These are phyloP conservation scores for Stegodyphus dumicola DNA, from an alignment of 1,140 invertebrate species.

Conservation along the genomic window DNA sequence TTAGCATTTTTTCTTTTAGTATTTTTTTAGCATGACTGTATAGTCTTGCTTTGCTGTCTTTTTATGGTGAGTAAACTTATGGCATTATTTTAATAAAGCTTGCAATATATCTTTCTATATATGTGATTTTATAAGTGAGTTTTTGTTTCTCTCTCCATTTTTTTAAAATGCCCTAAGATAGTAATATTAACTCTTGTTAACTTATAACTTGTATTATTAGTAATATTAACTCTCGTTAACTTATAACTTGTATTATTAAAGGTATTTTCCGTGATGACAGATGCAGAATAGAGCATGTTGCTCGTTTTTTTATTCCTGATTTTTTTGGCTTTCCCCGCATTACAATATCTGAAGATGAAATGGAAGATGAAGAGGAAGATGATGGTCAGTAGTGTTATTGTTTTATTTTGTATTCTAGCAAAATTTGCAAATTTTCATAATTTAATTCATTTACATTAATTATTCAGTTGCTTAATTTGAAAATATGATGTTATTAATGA, in stretches of 20 bases:
- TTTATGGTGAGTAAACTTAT: too few species aligned
- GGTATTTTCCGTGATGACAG: constrained; percentile 97
- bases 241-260: constrained; percentile 69
- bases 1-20: too few species aligned
- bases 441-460: too few species aligned
- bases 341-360: constrained; percentile 92
- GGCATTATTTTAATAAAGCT: too few species aligned
- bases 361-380: constrained; percentile 63
- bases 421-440: background rate
- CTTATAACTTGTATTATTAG: background rate
- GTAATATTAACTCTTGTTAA: background rate
- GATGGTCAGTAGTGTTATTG: background rate
- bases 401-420: background rate
- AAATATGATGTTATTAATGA: too few species aligned
- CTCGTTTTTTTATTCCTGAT: constrained; percentile 92
- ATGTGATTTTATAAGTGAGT: too few species aligned
- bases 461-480: too few species aligned
- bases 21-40: too few species aligned
- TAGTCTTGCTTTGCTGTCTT: too few species aligned
- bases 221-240: background rate
- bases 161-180: too few species aligned
- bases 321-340: constrained; percentile 89
- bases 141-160: too few species aligned
- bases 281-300: constrained; percentile 88
- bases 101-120: too few species aligned